Evolutionary conservation across 2,888 invertebrate genomes (phyloP).

Genomic region (Stenoptilia bipunctidactyla): DNA sequence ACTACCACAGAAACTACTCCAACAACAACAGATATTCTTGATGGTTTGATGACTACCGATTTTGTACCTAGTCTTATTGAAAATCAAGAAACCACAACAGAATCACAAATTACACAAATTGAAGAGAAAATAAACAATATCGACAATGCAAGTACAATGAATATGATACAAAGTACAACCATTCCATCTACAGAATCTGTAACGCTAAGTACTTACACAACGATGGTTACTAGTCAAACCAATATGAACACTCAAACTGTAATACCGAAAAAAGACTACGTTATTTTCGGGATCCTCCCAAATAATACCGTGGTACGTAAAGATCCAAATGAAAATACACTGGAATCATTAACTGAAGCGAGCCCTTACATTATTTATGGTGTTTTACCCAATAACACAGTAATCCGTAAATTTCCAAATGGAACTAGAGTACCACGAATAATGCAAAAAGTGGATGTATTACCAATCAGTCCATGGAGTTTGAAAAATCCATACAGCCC

Average conservation of each 20-base stretch:
- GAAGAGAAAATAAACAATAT: no score
- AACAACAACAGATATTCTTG: no score
- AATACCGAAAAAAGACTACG: slow-evolving; percentile 76
- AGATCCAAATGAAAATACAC: slow-evolving; percentile 75
- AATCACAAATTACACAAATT: no score
- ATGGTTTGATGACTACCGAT: no score
- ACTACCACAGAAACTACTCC: no score
- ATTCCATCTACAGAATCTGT: no score
- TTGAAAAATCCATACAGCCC: slow-evolving; percentile 73
- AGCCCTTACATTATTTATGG: slow-evolving; percentile 82
- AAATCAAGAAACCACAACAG: no score
- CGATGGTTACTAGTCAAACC: no score
- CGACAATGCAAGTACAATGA: no score
- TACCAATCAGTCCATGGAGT: slow-evolving; percentile 72
- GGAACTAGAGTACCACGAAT: slow-evolving; percentile 82
- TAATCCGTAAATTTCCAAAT: slow-evolving; percentile 84
- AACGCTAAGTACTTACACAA: no score
- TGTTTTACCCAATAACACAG: slow-evolving; percentile 82
- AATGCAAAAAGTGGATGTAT: slow-evolving; percentile 70
- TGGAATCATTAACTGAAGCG: slow-evolving; percentile 76
- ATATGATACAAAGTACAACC: no score
- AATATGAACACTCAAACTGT: slow-evolving; percentile 13
- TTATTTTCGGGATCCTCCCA: slow-evolving; percentile 81
- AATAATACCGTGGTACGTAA: slow-evolving; percentile 85
- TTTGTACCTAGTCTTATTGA: no score